Evolutionary conservation across 2,888 invertebrate genomes (phyloP), one percentile per base, ranked within the genome.

Genomic region (Glomeris marginata): DNA sequence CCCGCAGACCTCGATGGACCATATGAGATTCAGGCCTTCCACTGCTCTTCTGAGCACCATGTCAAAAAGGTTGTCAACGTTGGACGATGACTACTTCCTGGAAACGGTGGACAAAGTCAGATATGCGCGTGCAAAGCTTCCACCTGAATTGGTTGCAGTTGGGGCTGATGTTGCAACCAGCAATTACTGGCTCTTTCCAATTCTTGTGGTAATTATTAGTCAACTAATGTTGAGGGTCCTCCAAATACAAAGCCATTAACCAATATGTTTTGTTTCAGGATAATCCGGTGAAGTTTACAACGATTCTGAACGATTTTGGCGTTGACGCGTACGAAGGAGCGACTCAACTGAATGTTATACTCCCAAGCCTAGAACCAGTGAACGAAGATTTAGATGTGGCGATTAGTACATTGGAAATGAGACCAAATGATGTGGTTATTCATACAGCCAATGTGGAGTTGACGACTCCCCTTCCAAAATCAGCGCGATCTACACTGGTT

Each of bases 141-240:
- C 63, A 10, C 57, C 57, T 2, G 55, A 55, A 11, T 59, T 64
- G 22, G 59, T 58, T 4, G 50, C 59, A n/a, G 63, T 66, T 16
- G 66, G 66, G 2, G 51, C 49, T 40, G 57, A 60, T 15, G 62
- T 62, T 1, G 43, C 54, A n/a, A 52, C 60, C 21, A 64, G 63
- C 47, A 65, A 65, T 54, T 64, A 63, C 53, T 67, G 67, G 67
- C 60, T 67, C 34, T 67, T 63, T 56, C 67, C 67, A 6, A 59
- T 67, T 41, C 36, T 66, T 16, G 63, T 65, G 58, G 66, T 66
- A 57, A 60, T 64, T 60, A 34, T 16, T n/a, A 8, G 28, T 33
- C 6, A 13, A 16, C n/a, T 21, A 21, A 21, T 22, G 10, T 8
- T 13, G 21, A 20, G 44, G 10, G 15, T 44, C 11, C 15, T 41